Evolutionary conservation across 2,888 invertebrate species (phyloP), one percentile per base, ranked within the genome.

Genomic region (Ptychoptera albimana): DNA sequence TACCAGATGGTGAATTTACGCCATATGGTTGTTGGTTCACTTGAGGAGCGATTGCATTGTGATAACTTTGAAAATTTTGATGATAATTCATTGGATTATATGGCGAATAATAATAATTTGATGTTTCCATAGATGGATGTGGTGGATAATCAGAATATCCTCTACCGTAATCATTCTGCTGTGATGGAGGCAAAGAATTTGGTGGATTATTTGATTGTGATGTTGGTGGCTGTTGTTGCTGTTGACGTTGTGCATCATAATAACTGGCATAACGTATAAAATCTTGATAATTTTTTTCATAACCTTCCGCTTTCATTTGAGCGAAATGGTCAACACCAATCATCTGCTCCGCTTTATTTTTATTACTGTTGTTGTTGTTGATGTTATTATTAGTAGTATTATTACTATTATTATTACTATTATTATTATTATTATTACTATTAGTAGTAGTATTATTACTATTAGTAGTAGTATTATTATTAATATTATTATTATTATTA

Each of bases 241-340:
- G 57, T 47, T 63, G 62, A 2, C 59, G 58, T 42, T 64, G 63
- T 46, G 62, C 63, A 49, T 65, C 65, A 46, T 64, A 65, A 50
- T 61, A 65, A 50, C 66, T 66, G 7, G 65, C 66, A 44, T 66
- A 66, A 41, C 65, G 65, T 35, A 66, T 65, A 44, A 66, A 66
- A 48, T 66, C 66, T 52, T 66, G 65, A 49, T 66, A 66, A 53
- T 66, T 66, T 2, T 64, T 59, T 48, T 66, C 65, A 45, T 65
- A 65, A 15, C 65, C 65, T 50, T 66, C 65, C 60, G 64, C 63
- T 52, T 64, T 65, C 34, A 60, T 62, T 23, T 57, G 59, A 0
- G 61, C 61, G 52, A 62, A 49, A 1, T 64, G 56, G 1, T 15
- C 38, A 32, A 32, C 42, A 15, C 15, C 41, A 34, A 35, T 30